A percentile compares a stretch with the other conserved stretches of the same genome.
These are phyloP conservation scores for Philereme vetulata DNA, from an alignment of 2,888 invertebrate species.

Conservation along the genomic window DNA sequence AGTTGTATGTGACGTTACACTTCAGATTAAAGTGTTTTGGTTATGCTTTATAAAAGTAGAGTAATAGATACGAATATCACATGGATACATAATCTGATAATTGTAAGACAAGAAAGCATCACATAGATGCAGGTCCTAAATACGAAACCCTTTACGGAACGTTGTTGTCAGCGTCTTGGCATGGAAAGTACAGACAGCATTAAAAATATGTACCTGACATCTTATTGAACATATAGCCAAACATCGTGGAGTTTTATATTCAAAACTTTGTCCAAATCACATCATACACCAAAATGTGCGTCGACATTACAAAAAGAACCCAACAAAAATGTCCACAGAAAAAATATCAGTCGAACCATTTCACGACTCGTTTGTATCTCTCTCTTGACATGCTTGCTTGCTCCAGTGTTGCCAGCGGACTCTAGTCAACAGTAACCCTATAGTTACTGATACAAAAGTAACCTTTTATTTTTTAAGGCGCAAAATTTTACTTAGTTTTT, in stretches of 20 bases:
- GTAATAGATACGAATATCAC: neutral
- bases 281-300: neutral
- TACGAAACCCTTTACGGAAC: conserved; percentile 1
- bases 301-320: neutral
- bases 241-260: conserved; percentile 14
- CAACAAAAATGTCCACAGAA: conserved; percentile 13
- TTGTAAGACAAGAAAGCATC: neutral
- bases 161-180: neutral
- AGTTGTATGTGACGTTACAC: neutral
- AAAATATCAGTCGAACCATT: conserved; percentile 2
- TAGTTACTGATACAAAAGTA: too few species aligned
- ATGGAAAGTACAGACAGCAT: neutral
- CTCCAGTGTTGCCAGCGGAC: too few species aligned
- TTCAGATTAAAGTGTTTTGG: neutral
- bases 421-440: too few species aligned
- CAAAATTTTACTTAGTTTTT: too few species aligned
- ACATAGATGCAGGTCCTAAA: neutral
- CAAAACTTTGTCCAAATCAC: conserved; percentile 5
- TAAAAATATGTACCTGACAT: conserved; percentile 9
- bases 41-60: neutral
- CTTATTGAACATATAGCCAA: neutral
- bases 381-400: too few species aligned
- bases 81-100: neutral
- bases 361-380: too few species aligned
- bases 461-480: too few species aligned